phyloP scores from a whole-genome alignment of 2,888 invertebrate species.

The Ormia ochracea region DNA sequence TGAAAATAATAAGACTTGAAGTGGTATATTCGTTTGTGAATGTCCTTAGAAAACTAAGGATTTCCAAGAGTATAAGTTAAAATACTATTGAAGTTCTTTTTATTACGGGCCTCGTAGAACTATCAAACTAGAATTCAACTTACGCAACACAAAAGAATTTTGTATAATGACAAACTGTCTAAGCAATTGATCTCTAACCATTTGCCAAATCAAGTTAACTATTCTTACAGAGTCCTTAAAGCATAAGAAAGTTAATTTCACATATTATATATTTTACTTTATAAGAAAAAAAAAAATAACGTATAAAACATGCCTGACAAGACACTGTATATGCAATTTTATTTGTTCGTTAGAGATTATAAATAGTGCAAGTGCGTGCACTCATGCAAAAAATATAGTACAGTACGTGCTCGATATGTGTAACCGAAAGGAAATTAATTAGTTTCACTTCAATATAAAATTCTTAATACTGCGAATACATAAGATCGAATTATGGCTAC shows the following conservation, averaged over 20 bases:
- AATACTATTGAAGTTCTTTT: background rate
- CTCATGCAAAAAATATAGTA: no score
- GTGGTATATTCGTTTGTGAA: no score
- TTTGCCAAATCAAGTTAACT: conserved; percentile 62
- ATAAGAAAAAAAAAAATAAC: conserved; percentile 2
- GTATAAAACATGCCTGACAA: conserved; percentile 52
- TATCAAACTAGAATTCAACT: background rate
- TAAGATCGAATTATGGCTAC: no score
- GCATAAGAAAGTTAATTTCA: no score
- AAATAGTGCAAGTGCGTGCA: conserved; percentile 67
- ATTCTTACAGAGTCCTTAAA: background rate
- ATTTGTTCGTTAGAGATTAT: conserved; percentile 60
- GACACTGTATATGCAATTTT: conserved; percentile 24
- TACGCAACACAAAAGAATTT: conserved; percentile 8
- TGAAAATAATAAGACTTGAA: no score
- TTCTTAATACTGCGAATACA: no score
- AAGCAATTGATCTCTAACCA: conserved; percentile 73
- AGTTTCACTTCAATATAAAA: no score
- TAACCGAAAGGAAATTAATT: no score
- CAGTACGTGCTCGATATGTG: no score
- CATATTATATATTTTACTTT: no score
- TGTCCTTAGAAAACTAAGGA: background rate
- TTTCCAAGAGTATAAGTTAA: background rate
- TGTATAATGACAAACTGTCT: conserved; percentile 53
- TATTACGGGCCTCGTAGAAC: background rate